A percentile compares a stretch with the other conserved stretches of the same genome.
Evolutionary conservation across 2,888 invertebrate genomes (phyloP).

Genomic region (Lagria hirta): DNA sequence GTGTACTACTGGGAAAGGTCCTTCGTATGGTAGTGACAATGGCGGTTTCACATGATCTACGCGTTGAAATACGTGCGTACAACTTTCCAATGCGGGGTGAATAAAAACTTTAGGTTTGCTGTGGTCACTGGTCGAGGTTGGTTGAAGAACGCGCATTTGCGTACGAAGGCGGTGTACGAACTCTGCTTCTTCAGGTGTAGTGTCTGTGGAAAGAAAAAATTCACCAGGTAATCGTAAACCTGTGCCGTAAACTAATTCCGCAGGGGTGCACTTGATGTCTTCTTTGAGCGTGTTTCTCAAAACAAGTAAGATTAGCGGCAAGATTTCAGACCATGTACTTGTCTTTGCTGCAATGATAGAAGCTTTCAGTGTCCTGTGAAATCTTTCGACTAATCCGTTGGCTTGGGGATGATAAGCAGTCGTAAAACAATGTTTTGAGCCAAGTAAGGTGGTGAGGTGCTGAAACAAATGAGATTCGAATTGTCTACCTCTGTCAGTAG

Average conservation of each 20-base stretch:
- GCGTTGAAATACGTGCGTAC: slow-evolving; percentile 32
- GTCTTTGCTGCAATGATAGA: slow-evolving; percentile 39
- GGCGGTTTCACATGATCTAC: slow-evolving; percentile 31
- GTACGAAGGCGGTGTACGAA: no score
- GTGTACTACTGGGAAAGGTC: slow-evolving; percentile 27
- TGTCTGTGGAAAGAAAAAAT: slow-evolving; percentile 1
- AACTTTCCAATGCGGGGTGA: slow-evolving; percentile 5
- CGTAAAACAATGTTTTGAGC: slow-evolving; percentile 32
- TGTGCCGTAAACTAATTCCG: slow-evolving; percentile 5
- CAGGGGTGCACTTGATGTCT: slow-evolving; percentile 8
- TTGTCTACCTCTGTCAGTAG: slow-evolving; percentile 42
- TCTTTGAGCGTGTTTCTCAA: slow-evolving; percentile 9
- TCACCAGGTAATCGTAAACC: slow-evolving; percentile 8
- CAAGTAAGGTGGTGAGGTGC: slow-evolving; percentile 28
- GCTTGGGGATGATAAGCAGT: slow-evolving; percentile 45
- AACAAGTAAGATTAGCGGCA: slow-evolving; percentile 4
- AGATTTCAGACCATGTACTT: slow-evolving; percentile 5
- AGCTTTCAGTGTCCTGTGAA: slow-evolving; percentile 49
- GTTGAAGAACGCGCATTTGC: background rate
- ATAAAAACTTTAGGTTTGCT: background rate
- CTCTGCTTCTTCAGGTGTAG: background rate
- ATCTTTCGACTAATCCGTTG: slow-evolving; percentile 50
- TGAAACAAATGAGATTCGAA: slow-evolving; percentile 38
- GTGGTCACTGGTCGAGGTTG: background rate
- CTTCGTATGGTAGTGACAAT: slow-evolving; percentile 32